These are phyloP conservation scores for Drosophila rellima DNA, from an alignment of 2,888 invertebrate species.

Conservation along the genomic window DNA sequence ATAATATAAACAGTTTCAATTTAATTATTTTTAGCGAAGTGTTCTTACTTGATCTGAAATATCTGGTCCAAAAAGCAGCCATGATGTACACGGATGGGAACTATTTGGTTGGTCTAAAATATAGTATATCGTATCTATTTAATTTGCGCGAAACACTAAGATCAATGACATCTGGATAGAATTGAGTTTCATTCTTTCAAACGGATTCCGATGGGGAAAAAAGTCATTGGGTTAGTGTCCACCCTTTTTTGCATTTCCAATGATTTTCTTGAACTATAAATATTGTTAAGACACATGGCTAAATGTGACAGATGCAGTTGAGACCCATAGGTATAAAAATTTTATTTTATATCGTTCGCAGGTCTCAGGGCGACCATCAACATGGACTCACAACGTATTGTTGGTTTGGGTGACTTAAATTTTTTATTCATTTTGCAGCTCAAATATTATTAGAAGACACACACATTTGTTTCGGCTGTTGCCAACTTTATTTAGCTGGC, in stretches of 20 bases:
- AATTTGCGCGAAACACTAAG: no score
- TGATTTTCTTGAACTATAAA: constrained; percentile 3
- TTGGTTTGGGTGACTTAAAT: constrained; percentile 33
- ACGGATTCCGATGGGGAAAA: no score
- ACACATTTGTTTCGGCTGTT: constrained; percentile 14
- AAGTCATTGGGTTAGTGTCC: no score
- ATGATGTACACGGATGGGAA: no score
- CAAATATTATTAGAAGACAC: constrained; percentile 53
- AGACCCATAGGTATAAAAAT: constrained; percentile 22
- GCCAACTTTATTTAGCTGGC: constrained; percentile 11
- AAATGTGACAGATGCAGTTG: constrained; percentile 38
- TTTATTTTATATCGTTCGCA: neutral
- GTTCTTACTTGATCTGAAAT: no score
- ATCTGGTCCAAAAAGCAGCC: no score
- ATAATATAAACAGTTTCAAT: no score
- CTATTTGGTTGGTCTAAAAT: no score
- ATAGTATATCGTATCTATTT: no score
- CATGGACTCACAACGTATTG: neutral
- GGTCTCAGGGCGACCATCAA: constrained; percentile 44
- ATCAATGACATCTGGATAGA: no score
- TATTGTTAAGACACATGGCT: constrained; percentile 10
- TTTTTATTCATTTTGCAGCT: constrained; percentile 35
- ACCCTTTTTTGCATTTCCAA: neutral
- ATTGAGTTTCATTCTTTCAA: no score
- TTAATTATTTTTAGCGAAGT: neutral